Conservation (phyloP, 2,113 vertebrate genomes). For the Piprites chloris region DNA sequence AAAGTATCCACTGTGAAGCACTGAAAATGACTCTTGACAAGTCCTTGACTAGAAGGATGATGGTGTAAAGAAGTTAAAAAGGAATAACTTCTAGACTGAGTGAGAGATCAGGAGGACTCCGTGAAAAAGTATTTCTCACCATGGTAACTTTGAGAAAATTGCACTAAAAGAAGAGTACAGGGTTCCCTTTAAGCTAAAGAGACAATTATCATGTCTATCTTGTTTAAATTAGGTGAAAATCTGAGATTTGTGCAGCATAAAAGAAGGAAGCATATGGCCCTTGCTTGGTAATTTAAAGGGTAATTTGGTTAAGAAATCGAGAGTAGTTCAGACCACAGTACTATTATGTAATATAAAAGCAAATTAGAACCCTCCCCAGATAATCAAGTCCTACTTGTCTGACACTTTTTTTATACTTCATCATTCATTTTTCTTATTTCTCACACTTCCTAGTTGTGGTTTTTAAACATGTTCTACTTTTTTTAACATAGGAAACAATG, state of each 20-base stretch:
- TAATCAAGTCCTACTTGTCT: constrained; percentile 12
- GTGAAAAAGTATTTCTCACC: not conserved
- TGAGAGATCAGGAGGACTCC: not conserved
- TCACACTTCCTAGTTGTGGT: not conserved
- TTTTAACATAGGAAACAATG: not conserved
- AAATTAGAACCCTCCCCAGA: constrained; percentile 43
- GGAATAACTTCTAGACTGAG: not conserved
- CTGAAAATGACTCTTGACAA: not conserved
- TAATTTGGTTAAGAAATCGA: constrained; percentile 68
- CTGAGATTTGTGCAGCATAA: constrained; percentile 48
- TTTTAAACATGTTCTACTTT: constrained; percentile 1
- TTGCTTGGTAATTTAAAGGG: constrained; percentile 63
- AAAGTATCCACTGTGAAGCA: not conserved
- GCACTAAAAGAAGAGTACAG: not conserved
- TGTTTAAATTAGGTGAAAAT: constrained; percentile 64
- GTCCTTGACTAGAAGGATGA: not conserved
- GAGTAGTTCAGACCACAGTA: constrained; percentile 24
- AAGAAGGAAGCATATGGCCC: constrained; percentile 62
- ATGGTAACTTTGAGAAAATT: constrained; percentile 37
- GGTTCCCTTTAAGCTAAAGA: constrained; percentile 51
- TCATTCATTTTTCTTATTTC: constrained; percentile 29
- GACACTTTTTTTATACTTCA: constrained; percentile 30
- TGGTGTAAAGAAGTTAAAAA: not conserved
- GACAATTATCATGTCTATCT: constrained; percentile 46
- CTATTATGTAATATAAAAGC: constrained; percentile 60